Evolutionary conservation across 2,113 vertebrate species (phyloP).

Genomic region (Rhinichthys klamathensis): DNA sequence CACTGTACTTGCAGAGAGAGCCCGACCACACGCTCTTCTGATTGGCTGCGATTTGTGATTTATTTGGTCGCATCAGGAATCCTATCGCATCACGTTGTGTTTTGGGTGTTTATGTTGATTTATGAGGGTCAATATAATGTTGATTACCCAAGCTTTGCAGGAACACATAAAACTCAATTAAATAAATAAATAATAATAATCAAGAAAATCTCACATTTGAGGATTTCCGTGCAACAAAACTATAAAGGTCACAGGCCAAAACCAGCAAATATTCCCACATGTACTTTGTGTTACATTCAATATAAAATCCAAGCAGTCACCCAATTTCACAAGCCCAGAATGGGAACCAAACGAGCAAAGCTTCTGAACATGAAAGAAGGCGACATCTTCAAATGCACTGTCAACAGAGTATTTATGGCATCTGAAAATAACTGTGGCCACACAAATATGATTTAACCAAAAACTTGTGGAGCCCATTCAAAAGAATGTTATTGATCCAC

Average conservation of each 20-base stretch:
- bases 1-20: background rate
- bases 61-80: background rate
- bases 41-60: background rate
- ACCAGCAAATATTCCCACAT: conserved; percentile 68
- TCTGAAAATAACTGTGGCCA: conserved; percentile 66
- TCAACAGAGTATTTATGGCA: conserved; percentile 64
- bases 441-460: conserved; percentile 61
- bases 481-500: conserved; percentile 56
- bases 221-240: conserved; percentile 63
- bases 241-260: conserved; percentile 62
- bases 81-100: background rate
- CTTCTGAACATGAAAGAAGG: conserved; percentile 53
- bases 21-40: background rate
- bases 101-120: background rate
- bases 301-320: conserved; percentile 59
- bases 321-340: conserved; percentile 51
- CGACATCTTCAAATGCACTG: conserved; percentile 66
- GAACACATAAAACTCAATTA: background rate
- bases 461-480: conserved; percentile 57
- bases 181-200: background rate
- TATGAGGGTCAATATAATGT: background rate
- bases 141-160: background rate
- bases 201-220: conserved; percentile 25
- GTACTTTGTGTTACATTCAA: conserved; percentile 45
- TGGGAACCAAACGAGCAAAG: conserved; percentile 60